phyloP scores from a whole-genome alignment of 2,888 invertebrate genomes.

The Dynastes maya region DNA sequence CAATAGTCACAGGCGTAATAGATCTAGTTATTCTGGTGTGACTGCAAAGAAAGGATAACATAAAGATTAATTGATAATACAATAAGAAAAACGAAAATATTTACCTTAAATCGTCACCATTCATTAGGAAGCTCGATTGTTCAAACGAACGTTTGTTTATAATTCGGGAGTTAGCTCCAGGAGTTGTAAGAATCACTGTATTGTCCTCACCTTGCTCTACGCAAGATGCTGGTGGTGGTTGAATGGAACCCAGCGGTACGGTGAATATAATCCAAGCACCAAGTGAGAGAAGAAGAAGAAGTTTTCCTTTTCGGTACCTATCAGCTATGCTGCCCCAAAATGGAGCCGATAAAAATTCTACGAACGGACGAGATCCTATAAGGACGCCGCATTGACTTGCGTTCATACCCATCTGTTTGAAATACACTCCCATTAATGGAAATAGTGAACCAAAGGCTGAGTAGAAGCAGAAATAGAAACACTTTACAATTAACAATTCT shows the following conservation, averaged over 20 bases:
- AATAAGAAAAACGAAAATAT: not conserved
- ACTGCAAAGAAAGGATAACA: constrained; percentile 53
- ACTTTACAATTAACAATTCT: constrained; percentile 94
- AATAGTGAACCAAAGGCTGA: constrained; percentile 98
- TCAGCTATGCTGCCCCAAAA: constrained; percentile 99
- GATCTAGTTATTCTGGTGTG: constrained; percentile 69
- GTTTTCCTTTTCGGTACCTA: constrained; percentile 86
- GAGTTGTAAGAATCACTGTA: constrained; percentile 77
- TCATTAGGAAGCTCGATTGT: constrained; percentile 7
- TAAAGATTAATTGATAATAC: no score
- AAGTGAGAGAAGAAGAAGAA: constrained; percentile 90
- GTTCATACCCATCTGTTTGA: constrained; percentile 99
- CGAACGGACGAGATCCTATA: constrained; percentile 97
- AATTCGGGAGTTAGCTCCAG: constrained; percentile 70
- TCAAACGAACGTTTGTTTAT: constrained; percentile 72
- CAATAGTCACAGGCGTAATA: constrained; percentile 66
- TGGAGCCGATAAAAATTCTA: constrained; percentile 97
- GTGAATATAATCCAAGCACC: constrained; percentile 98
- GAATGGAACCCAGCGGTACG: constrained; percentile 94
- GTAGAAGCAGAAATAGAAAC: constrained; percentile 99
- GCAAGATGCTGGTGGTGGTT: constrained; percentile 94
- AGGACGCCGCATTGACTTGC: constrained; percentile 94
- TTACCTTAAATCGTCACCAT: constrained; percentile 27
- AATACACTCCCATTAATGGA: constrained; percentile 98
- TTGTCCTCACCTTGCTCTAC: constrained; percentile 77